Conservation (phyloP, 2,888 invertebrate genomes). For the Azorinus chamasolen region DNA sequence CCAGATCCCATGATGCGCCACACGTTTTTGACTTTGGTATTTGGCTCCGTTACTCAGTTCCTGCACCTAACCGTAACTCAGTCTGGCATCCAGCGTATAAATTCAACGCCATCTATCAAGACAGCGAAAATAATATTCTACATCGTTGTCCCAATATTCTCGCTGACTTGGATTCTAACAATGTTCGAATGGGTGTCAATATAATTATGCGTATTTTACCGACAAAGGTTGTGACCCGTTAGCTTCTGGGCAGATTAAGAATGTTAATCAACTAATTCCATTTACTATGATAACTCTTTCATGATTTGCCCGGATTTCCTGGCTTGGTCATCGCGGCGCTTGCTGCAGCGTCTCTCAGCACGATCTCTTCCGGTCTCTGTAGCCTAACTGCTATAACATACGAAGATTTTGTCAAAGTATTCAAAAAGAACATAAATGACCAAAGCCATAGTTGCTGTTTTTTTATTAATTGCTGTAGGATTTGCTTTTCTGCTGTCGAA, state of each 20-base stretch:
- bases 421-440: conserved; percentile 29
- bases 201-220: conserved; percentile 41
- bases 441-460: conserved; percentile 39
- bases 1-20: conserved; percentile 36
- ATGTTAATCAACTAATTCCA: conserved; percentile 45
- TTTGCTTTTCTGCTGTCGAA: conserved; percentile 45
- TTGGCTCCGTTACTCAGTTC: conserved; percentile 16
- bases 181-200: conserved; percentile 46
- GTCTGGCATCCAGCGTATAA: conserved; percentile 36
- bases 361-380: conserved; percentile 44
- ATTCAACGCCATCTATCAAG: conserved; percentile 34
- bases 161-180: conserved; percentile 29
- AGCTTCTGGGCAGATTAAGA: conserved; percentile 39
- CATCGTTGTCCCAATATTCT: conserved; percentile 34
- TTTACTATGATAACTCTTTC: conserved; percentile 44
- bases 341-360: conserved; percentile 45
- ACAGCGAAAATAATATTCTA: conserved; percentile 43
- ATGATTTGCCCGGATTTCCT: conserved; percentile 22
- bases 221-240: conserved; percentile 54
- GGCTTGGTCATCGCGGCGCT: conserved; percentile 44
- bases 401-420: conserved; percentile 26
- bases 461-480: conserved; percentile 33
- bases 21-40: conserved; percentile 47
- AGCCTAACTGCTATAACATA: conserved; percentile 39
- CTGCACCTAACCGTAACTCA: conserved; percentile 28